Evolutionary conservation across 2,888 invertebrate genomes (phyloP).

Genomic region (Exocentrus adspersus): DNA sequence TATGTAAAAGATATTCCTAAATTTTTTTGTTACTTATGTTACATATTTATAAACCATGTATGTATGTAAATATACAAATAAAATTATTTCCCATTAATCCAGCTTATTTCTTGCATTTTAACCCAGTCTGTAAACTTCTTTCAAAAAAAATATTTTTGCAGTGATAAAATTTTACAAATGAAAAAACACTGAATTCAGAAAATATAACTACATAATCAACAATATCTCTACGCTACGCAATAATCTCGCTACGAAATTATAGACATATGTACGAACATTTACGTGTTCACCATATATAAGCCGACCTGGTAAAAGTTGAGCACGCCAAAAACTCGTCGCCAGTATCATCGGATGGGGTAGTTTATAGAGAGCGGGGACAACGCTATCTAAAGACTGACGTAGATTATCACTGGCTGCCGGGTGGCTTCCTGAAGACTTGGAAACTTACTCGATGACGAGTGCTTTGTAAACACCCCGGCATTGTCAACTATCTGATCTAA

Average conservation of each 20-base stretch:
- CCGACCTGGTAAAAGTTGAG: slow-evolving; percentile 33
- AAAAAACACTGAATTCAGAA: no score
- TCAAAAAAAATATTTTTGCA: background rate
- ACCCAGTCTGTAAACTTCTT: background rate
- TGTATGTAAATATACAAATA: slow-evolving; percentile 52
- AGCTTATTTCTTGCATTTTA: background rate
- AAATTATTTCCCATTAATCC: slow-evolving; percentile 26
- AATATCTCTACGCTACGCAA: no score
- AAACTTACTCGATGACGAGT: slow-evolving; percentile 61
- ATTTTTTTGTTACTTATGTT: slow-evolving; percentile 49
- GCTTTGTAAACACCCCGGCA: slow-evolving; percentile 60
- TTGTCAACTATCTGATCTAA: slow-evolving; percentile 59
- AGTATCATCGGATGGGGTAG: slow-evolving; percentile 30
- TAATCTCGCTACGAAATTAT: no score
- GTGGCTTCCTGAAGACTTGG: slow-evolving; percentile 62
- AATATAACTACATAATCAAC: no score
- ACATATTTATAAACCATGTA: slow-evolving; percentile 50
- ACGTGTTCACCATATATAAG: no score
- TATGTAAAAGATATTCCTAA: slow-evolving; percentile 46
- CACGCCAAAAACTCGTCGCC: slow-evolving; percentile 3
- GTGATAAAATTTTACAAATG: no score
- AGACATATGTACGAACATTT: no score
- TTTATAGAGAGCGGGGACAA: slow-evolving; percentile 44
- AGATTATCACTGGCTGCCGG: slow-evolving; percentile 62
- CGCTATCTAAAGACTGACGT: slow-evolving; percentile 58